Percentiles rank a stretch among this genome's conserved stretches.
Conservation (phyloP, 2,888 invertebrate genomes). For the Pammene aurita region DNA sequence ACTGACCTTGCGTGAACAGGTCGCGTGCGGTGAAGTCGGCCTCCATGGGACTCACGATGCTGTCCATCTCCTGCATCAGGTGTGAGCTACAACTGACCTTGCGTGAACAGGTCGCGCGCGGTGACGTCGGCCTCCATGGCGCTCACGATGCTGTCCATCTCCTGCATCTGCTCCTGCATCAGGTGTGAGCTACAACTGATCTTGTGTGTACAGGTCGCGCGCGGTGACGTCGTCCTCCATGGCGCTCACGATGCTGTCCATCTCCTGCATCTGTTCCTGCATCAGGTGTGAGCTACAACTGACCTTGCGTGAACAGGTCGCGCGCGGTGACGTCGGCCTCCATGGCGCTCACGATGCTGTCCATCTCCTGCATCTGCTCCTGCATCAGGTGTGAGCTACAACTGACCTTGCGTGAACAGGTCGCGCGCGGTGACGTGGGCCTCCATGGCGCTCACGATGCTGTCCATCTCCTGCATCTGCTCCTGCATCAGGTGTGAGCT, state of each 20-base stretch:
- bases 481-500: too few relatives aligned
- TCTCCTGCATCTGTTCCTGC: background rate
- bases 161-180: too few relatives aligned
- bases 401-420: too few relatives aligned
- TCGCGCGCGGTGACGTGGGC: background rate
- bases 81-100: background rate
- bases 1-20: slow-evolving; percentile 51
- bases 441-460: too few relatives aligned
- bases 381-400: too few relatives aligned
- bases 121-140: slow-evolving; percentile 5
- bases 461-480: too few relatives aligned
- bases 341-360: too few relatives aligned
- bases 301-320: background rate
- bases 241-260: background rate
- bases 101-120: too few relatives aligned
- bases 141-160: slow-evolving; percentile 5
- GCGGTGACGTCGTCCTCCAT: background rate
- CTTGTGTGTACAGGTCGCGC: too few relatives aligned
- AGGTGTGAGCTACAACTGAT: too few relatives aligned
- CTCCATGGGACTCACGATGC: slow-evolving; percentile 85
- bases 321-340: background rate
- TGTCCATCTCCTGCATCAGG: slow-evolving; percentile 75
- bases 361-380: too few relatives aligned
- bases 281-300: too few relatives aligned
- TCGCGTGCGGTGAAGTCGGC: slow-evolving; percentile 76